Base-by-base conservation (phyloP, 2,797 vertebrate genomes). In the Smutsia gigantea region DNA sequence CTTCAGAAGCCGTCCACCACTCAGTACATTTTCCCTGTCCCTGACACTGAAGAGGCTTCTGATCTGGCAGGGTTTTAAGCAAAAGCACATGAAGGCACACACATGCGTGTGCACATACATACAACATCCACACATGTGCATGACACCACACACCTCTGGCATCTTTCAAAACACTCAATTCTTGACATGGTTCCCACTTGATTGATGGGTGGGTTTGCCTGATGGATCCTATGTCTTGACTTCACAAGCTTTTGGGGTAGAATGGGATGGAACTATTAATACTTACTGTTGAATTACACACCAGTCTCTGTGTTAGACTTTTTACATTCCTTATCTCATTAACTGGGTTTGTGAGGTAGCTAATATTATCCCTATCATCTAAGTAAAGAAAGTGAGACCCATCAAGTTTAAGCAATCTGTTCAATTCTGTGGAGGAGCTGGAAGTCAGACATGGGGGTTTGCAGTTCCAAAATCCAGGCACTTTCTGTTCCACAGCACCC, bases 111-210 rank as follows among this genome's bases (percentile, higher is more conserved):
- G 1, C 15, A 78, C 4, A 29, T 7, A 55, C 18, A 61, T 27
- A 39, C 14, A 18, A 46, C 3, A 34, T 10, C 3, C 68, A 64
- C 21, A 31, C 0, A 1, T 21, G 29, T 2, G 1, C 2, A 3
- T 27, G 34, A 15, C 51, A 25, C 46, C 46, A 85, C 21, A 15
- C 0, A 0, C 18, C 31, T 86, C 10, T 61, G 25, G 8, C 21
- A 63, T 31, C 29, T 71, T 78, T 78, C n/a, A 55, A 85, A 93
- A 29, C 4, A 7, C 23, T 27, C 25, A 57, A 57, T 19, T 55
- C 68, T 51, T 49, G 27, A 88, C 25, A n/a, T 64, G 39, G 72
- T 74, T 93, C n/a, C 14, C 53, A 5, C 7, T 51, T 68, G 57
- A 63, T 8, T 31, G 59, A 31, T 15, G 27, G 1, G 11, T 68